Base-by-base conservation (phyloP, 2,113 vertebrate genomes). In the Hemicordylus capensis region DNA sequence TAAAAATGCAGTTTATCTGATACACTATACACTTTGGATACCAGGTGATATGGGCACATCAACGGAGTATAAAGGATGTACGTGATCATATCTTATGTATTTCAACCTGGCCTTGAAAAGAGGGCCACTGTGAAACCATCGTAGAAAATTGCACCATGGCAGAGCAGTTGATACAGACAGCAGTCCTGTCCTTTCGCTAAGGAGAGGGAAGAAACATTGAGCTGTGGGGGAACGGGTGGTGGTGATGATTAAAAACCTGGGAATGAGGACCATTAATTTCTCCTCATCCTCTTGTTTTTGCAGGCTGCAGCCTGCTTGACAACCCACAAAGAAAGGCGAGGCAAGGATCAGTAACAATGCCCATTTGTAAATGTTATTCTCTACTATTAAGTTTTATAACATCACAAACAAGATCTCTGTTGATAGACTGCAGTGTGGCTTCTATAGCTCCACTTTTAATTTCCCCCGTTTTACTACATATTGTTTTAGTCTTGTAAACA, bases 391-490 rank as follows among this genome's bases (percentile, higher is more conserved):
- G 70, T 64, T 82, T 87, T 80, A 31, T 24, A 75, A 77, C 37
- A 0, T 6, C 44, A 84, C 63, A 72, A 39, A 73, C 28, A 11
- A 56, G 48, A 26, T 85, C 48, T 85, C 54, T 67, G 88, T 34
- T 61, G 87, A 90, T 28, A 75, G 80, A 74, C 87, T 69, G 77
- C 70, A n/a, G 59, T 73, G 44, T 26, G 72, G 56, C 83, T 90
- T 51, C 73, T 61, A 86, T 22, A 61, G 12, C 72, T 82, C 85
- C 79, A 64, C 54, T 1, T 26, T 85, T 75, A 46, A 81, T 77
- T 90, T 24, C 77, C 46, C 1, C 6, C 39, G 44, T 81, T 73
- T 28, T 2, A 0, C 31, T 3, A 0, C 56, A 4, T 85, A 34
- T 85, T 83, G n/a, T n/a, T 58, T 66, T 63, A 63, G 70, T 44